Evolutionary conservation across 2,113 vertebrate species (phyloP).

Genomic region (Amphiprion ocellaris): DNA sequence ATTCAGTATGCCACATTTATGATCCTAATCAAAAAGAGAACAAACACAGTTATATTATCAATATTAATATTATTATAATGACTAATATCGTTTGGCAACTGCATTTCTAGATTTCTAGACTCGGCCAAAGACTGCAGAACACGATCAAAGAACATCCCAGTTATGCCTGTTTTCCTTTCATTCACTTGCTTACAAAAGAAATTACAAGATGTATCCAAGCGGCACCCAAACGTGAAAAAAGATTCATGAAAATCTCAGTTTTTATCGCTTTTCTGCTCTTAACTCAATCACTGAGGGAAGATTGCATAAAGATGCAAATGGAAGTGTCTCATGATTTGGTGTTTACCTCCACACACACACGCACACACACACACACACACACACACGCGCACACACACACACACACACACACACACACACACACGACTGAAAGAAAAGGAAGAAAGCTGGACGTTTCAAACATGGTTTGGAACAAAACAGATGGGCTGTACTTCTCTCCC

Average conservation of each 20-base stretch:
- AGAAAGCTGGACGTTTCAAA: constrained; percentile 45
- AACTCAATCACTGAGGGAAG: not conserved
- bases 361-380: not conserved
- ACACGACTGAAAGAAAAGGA: constrained; percentile 12
- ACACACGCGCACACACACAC: not conserved
- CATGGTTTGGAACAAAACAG: constrained; percentile 52
- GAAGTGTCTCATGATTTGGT: not conserved
- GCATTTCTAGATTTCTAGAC: constrained; percentile 3
- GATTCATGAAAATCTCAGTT: constrained; percentile 2
- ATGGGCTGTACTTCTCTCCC: constrained; percentile 52
- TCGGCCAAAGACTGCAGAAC: not conserved
- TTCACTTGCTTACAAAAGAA: constrained; percentile 10
- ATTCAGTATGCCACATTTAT: not conserved
- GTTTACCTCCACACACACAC: not conserved
- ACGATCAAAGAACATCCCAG: constrained; percentile 8
- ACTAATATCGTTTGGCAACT: constrained; percentile 1
- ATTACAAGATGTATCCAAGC: not conserved
- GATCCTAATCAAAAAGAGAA: not conserved
- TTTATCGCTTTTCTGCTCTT: not conserved
- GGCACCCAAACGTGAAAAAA: constrained; percentile 4
- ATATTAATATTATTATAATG: not conserved
- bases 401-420: not conserved
- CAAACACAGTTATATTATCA: too few species aligned
- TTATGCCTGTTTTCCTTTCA: not conserved
- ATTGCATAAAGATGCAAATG: not conserved